Evolutionary conservation across 2,797 vertebrate genomes (phyloP), one percentile per base, ranked within the genome.

Genomic region (Etheostoma perlongum): DNA sequence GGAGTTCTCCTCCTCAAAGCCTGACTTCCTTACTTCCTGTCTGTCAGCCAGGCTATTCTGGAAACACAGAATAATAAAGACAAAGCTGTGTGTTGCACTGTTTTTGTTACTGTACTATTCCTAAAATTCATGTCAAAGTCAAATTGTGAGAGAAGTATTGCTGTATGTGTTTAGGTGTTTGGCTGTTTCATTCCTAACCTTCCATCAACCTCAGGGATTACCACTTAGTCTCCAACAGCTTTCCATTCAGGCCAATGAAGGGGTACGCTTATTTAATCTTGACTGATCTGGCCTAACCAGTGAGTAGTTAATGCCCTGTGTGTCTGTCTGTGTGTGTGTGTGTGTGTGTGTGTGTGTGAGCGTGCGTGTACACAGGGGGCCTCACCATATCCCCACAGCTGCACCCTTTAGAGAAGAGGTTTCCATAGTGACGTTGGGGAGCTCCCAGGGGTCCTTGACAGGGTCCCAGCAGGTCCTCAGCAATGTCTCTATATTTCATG

Each of bases 201-300:
- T 81, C 67, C 72, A 52, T 76, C 84, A 74, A 58, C 65, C 81
- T 73, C 59, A 81, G 62, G 90, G 82, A 91, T 85, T 85, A 86
- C 67, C 85, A 88, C 84, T 93, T 92, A 92, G 88, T 82, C 87
- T 92, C 92, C 93, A 85, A 84, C 90, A 78, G 92, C 67, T 88
- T 82, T 78, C 79, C 76, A 85, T 92, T 93, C 85, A 88, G 74
- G 76, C 79, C 84, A 72, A 70, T 78, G 74, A 73, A 93, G 82
- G 76, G 89, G 40, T 84, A 69, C 72, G 71, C 68, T 85, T 89
- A 88, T 84, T 88, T 91, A 93, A 94, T 94, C 90, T 88, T 48
- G 82, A 86, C 88, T 91, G 85, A 94, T 93, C 90, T 93, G 84
- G 86, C 85, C 79, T 83, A 78, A 90, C 83, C 81, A 72, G 84